Conservation (phyloP, 2,888 invertebrate species). For the Cephus runcator region DNA sequence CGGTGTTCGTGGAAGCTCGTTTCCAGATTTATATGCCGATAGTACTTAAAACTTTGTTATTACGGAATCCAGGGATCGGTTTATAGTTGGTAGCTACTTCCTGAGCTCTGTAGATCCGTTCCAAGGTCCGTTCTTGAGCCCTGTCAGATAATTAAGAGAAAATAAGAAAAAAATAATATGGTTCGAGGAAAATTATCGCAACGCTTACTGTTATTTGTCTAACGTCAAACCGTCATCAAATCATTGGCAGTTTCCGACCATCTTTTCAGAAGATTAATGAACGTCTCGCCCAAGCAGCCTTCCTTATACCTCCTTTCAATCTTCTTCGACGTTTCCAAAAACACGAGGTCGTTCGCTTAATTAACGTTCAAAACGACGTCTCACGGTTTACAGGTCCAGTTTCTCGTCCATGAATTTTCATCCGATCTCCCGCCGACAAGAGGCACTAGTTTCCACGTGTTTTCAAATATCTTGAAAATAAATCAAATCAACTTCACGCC, state of each 20-base stretch:
- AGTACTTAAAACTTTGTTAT: conserved; percentile 1
- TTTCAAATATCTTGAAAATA: neutral
- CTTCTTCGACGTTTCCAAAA: neutral
- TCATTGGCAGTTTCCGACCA: neutral
- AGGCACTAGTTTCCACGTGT: too few relatives aligned
- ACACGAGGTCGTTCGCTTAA: neutral
- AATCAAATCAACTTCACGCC: neutral
- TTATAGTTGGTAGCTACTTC: neutral
- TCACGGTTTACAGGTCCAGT: neutral
- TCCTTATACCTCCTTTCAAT: neutral
- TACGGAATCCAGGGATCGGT: neutral
- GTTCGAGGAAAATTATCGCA: neutral
- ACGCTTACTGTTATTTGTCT: neutral
- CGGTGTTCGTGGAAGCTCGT: neutral
- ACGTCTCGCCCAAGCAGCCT: neutral
- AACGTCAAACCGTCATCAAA: neutral
- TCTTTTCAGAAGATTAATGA: neutral
- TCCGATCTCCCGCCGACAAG: too few relatives aligned
- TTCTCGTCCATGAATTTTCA: neutral
- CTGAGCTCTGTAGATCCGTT: neutral
- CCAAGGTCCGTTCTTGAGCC: neutral
- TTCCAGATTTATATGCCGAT: neutral
- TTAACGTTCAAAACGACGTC: neutral
- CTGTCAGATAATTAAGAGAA: neutral
- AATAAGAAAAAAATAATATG: neutral